Base-by-base conservation (phyloP, 53 echinoderm and acorn worm genomes). In the Paracentrotus lividus region DNA sequence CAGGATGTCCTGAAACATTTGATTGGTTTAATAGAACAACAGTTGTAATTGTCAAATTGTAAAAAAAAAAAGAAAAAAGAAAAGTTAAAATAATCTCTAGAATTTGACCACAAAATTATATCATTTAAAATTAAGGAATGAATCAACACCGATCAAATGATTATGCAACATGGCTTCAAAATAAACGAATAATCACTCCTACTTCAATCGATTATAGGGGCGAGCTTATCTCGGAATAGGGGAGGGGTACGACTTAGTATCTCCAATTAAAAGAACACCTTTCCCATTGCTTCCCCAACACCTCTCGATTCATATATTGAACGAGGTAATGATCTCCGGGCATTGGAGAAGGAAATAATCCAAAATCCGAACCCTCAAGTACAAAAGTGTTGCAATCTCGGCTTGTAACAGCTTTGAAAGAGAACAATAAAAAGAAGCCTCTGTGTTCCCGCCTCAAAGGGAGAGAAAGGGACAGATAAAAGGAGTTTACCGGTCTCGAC, bases 251-350 rank as follows among this genome's bases (percentile, higher is more conserved):
- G 24, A n/a, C 59, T 54, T 24, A 29, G 66, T 66, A 2, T 31
- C 32, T 10, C 32, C 32, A n/a, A n/a, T 66, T 7, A 31, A 72
- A 38, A 72, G 40, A 20, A 72, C 14, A 16, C 40, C 36, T 29
- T 13, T 60, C 13, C 33, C 3, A 67, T 33, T 33, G 6, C 14
- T 40, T 36, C 27, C 32, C 36, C 3, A 38, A 72, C 72, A 40
- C 40, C 72, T 72, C 40, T 21, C 72, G 36, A 38, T 72, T 72
- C 36, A 18, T 72, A 38, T 8, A 36, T 18, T 72, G 40, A 72
- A 72, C 18, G 40, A 72, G 38, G 72, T 72, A 72, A 72, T 72
- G 72, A 72, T 72, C 72, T 40, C 72, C 21, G 40, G 20, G 72
- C 36, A 0, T 72, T 27, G 40, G 12, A 72, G 40, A 26, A 40